These are phyloP conservation scores for Pseudomugil gertrudae DNA, from an alignment of 2,797 vertebrate species.

Conservation along the genomic window DNA sequence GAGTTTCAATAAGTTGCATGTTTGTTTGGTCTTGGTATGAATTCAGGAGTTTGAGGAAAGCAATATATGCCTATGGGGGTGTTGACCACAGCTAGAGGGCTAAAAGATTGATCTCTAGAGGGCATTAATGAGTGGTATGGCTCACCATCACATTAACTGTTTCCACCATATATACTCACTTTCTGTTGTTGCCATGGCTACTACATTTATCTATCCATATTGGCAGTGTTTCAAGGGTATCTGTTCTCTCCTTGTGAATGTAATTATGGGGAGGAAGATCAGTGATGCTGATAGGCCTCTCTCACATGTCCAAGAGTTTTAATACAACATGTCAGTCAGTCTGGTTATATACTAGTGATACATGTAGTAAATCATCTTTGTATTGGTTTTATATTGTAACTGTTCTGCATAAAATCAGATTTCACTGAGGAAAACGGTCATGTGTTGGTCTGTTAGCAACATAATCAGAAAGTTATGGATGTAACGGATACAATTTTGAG, in stretches of 20 bases:
- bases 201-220: slow-evolving; percentile 72
- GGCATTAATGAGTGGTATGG: slow-evolving; percentile 68
- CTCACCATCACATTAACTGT: slow-evolving; percentile 61
- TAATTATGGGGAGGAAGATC: slow-evolving; percentile 77
- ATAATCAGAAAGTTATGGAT: no score
- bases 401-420: slow-evolving; percentile 34
- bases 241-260: slow-evolving; percentile 73
- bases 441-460: no score
- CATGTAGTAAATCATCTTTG: slow-evolving; percentile 37
- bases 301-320: slow-evolving; percentile 52
- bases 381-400: slow-evolving; percentile 42
- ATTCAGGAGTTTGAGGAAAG: slow-evolving; percentile 23
- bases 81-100: slow-evolving; percentile 35
- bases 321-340: slow-evolving; percentile 24
- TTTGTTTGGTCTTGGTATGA: slow-evolving; percentile 21
- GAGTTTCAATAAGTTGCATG: slow-evolving; percentile 6
- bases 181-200: slow-evolving; percentile 77
- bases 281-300: slow-evolving; percentile 66
- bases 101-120: slow-evolving; percentile 55
- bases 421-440: no score
- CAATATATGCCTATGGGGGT: slow-evolving; percentile 17
- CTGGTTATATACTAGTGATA: slow-evolving; percentile 34
- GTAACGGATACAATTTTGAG: no score
- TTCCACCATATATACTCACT: slow-evolving; percentile 59
- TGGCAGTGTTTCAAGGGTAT: slow-evolving; percentile 77